These are phyloP conservation scores for Magallana ariakensis DNA, from an alignment of 1,140 invertebrate genomes.

Conservation along the genomic window DNA sequence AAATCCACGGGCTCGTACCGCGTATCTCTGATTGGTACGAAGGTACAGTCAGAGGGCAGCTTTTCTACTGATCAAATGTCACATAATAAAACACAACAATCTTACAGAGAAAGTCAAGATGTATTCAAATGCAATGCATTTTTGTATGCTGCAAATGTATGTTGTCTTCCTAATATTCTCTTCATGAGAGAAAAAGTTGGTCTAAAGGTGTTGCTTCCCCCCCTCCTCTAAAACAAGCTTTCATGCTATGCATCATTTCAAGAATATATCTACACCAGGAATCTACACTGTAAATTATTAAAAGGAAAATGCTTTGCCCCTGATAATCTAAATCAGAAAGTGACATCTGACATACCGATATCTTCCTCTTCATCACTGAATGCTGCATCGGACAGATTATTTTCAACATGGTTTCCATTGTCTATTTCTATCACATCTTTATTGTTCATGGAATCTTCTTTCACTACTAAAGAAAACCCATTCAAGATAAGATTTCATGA, in stretches of 20 bases:
- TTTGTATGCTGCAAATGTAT: not conserved
- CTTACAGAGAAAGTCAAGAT: not conserved
- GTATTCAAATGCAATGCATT: too few species aligned
- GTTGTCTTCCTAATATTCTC: not conserved
- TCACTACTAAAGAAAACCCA: conserved; percentile 56
- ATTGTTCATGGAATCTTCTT: conserved; percentile 66
- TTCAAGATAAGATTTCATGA: too few species aligned
- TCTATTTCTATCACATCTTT: conserved; percentile 67
- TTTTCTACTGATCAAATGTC: conserved; percentile 72
- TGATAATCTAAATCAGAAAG: too few species aligned
- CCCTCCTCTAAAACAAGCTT: not conserved
- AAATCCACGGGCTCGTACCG: conserved; percentile 73
- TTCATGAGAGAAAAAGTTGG: not conserved
- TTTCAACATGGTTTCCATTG: conserved; percentile 73
- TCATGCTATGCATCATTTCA: too few species aligned
- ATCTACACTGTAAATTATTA: too few species aligned
- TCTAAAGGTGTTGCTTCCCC: conserved; percentile 77
- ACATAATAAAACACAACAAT: not conserved
- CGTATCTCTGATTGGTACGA: conserved; percentile 76
- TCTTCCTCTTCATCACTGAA: conserved; percentile 90
- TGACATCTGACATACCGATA: conserved; percentile 76
- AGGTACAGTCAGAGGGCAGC: conserved; percentile 76
- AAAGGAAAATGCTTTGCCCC: too few species aligned
- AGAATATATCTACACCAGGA: too few species aligned
- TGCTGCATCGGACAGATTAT: conserved; percentile 82